phyloP scores from a whole-genome alignment of 1,140 invertebrate genomes.

The Cherax destructor region DNA sequence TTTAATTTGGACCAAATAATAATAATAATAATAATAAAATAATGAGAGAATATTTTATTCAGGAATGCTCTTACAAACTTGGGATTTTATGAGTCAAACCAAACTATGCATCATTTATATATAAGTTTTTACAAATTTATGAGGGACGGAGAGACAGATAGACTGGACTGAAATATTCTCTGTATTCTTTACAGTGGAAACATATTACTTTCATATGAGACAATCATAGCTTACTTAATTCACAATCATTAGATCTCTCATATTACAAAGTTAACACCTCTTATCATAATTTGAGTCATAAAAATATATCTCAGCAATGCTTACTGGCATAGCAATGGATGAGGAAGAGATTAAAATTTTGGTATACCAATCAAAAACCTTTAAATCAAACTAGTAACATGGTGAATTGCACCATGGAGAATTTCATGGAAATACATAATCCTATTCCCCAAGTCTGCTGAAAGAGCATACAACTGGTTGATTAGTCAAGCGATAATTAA shows the following conservation, averaged over 20 bases:
- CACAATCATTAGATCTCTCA: not conserved
- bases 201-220: not conserved
- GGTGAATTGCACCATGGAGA: not conserved
- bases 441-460: not conserved
- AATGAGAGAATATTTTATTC: not conserved
- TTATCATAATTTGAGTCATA: not conserved
- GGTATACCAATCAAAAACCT: not conserved
- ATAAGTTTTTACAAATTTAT: not conserved
- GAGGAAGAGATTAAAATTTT: not conserved
- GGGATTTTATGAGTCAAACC: not conserved
- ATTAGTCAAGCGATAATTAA: not conserved
- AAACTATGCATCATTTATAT: not conserved
- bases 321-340: not conserved
- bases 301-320: not conserved
- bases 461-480: not conserved
- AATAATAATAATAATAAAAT: not conserved
- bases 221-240: not conserved
- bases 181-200: not conserved
- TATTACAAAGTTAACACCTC: not conserved
- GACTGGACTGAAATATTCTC: not conserved
- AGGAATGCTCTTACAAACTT: not conserved
- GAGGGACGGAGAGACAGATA: conserved; percentile 8
- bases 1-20: too few species aligned
- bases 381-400: not conserved
- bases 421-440: not conserved